Evolutionary conservation across 2,113 vertebrate genomes (phyloP).

Genomic region (Phainopepla nitens): DNA sequence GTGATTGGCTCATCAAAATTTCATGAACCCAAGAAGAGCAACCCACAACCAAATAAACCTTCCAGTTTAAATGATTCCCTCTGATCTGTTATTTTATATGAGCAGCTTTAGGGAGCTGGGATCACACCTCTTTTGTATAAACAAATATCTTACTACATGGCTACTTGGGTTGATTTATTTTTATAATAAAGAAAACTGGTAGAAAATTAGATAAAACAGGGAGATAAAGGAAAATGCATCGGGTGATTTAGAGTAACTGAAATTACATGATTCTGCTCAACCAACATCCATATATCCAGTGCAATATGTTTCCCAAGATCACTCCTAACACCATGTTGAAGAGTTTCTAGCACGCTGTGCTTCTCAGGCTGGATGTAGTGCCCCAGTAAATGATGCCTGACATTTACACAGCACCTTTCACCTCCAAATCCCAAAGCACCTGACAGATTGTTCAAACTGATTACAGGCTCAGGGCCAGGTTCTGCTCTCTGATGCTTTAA

Average conservation of each 20-base stretch:
- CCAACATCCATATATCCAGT: neutral
- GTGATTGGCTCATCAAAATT: constrained; percentile 5
- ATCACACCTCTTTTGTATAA: neutral
- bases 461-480: neutral
- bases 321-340: neutral
- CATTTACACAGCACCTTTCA: constrained; percentile 45
- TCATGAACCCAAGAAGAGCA: neutral
- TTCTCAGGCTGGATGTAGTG: neutral
- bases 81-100: neutral
- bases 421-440: constrained; percentile 25
- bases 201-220: neutral
- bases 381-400: constrained; percentile 20
- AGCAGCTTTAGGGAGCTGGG: neutral
- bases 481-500: neutral
- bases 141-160: neutral
- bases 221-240: neutral
- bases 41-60: neutral
- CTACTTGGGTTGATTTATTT: neutral
- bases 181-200: neutral
- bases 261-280: neutral
- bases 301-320: neutral
- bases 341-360: neutral
- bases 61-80: neutral
- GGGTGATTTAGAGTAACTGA: neutral
- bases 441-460: constrained; percentile 28